phyloP scores from a whole-genome alignment of 2,797 vertebrate species.

The Neopelma chrysocephalum region DNA sequence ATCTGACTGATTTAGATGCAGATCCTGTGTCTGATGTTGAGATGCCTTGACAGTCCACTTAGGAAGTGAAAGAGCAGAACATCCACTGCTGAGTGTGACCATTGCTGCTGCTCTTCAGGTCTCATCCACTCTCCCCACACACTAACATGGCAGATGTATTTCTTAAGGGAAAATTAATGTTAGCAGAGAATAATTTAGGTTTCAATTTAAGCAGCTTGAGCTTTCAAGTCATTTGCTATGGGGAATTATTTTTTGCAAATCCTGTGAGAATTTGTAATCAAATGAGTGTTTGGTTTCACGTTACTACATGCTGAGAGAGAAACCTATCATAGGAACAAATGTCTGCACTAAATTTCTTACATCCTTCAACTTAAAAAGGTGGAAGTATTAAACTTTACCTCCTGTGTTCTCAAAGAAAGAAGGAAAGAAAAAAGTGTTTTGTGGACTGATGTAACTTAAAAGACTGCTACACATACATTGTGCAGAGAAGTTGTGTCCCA shows the following conservation, averaged over 20 bases:
- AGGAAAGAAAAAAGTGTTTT: neutral
- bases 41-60: neutral
- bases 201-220: conserved; percentile 27
- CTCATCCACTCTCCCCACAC: neutral
- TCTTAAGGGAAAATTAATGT: conserved; percentile 13
- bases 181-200: conserved; percentile 9
- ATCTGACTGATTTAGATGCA: neutral
- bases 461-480: neutral
- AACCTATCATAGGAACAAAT: conserved; percentile 9
- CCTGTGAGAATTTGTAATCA: neutral
- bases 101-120: neutral
- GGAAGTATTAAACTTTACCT: neutral
- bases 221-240: conserved; percentile 14
- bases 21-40: neutral
- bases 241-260: conserved; percentile 15
- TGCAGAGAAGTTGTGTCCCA: neutral
- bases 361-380: conserved; percentile 1
- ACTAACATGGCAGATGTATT: neutral
- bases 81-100: neutral
- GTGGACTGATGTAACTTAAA: neutral
- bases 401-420: neutral
- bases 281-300: conserved; percentile 13
- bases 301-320: conserved; percentile 25
- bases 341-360: neutral
- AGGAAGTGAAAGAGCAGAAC: neutral